Base-by-base conservation (phyloP, 2,888 invertebrate genomes). In the Taphrorychus bicolor region DNA sequence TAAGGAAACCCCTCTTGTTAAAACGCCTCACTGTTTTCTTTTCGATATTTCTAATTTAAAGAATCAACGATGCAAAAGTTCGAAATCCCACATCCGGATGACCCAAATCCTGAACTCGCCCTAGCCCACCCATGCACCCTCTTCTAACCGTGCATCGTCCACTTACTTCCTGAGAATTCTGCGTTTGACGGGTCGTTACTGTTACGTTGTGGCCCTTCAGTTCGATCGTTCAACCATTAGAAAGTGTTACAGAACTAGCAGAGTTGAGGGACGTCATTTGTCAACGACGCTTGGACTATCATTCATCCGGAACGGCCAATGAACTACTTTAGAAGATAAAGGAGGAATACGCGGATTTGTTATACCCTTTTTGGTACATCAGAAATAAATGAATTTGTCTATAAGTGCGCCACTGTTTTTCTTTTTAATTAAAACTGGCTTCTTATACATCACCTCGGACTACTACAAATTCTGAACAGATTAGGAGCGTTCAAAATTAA, bases 191-290 rank as follows among this genome's bases (percentile, higher is more conserved):
- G 53, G 32, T 61, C 53, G 54, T 61, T 61, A 61, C 61, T 42
- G 61, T 61, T 54, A 52, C 53, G 45, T 54, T 42, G 53, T 54
- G 11, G 53, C 16, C 53, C 14, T n/a, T 49, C 59, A 24, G 22
- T 4, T 17, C 53, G 54, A 53, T 16, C 58, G 9, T 17, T 23
- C 41, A 45, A 42, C 61, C 61, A 61, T 61, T 54, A 45, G 61
- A 54, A 61, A 61, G 61, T 61, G 61, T 53, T 54, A 53, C 61
- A 61, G 52, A 51, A 52, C 61, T 61, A 54, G 42, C 42, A 41
- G 32, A 61, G 53, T 54, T 61, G 61, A 61, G 61, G 54, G 54
- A 61, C 61, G 61, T 42, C 61, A 61, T 61, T 61, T 61, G 61
- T 61, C 61, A 61, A 42, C 54, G 61, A 40, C 61, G 53, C 11